Evolutionary conservation across 2,888 invertebrate genomes (phyloP).

Genomic region (Harpalus rufipes): DNA sequence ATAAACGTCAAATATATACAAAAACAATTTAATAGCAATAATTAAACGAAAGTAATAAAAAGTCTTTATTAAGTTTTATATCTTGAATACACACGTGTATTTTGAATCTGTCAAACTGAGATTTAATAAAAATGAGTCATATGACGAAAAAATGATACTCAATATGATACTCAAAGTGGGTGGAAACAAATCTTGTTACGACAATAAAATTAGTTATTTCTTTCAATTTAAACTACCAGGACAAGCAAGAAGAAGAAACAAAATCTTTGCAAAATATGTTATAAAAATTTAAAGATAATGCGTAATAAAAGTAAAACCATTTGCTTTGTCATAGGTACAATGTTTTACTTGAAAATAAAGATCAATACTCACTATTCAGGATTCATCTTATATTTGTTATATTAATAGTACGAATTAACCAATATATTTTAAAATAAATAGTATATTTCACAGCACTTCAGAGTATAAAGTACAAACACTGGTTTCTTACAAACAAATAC

Average conservation of each 20-base stretch:
- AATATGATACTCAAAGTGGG: slow-evolving; percentile 70
- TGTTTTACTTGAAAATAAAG: slow-evolving; percentile 72
- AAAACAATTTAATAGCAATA: not conserved
- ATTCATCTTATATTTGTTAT: slow-evolving; percentile 80
- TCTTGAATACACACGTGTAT: slow-evolving; percentile 12
- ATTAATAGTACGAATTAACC: slow-evolving; percentile 48
- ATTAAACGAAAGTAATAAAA: not conserved
- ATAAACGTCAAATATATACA: slow-evolving; percentile 22
- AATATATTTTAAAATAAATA: slow-evolving; percentile 62
- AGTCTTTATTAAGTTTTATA: not conserved
- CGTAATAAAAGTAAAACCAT: slow-evolving; percentile 72
- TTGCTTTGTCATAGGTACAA: slow-evolving; percentile 71
- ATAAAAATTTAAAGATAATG: slow-evolving; percentile 65
- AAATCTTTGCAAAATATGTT: slow-evolving; percentile 35
- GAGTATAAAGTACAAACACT: slow-evolving; percentile 59
- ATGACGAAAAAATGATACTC: slow-evolving; percentile 68
- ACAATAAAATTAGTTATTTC: slow-evolving; percentile 39
- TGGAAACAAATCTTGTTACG: slow-evolving; percentile 69
- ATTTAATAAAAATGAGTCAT: slow-evolving; percentile 65
- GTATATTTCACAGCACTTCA: slow-evolving; percentile 60
- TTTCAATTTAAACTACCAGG: not conserved
- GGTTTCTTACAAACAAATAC: slow-evolving; percentile 73
- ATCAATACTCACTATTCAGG: slow-evolving; percentile 89
- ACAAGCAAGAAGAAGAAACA: slow-evolving; percentile 4
- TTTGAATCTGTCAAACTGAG: slow-evolving; percentile 18